Evolutionary conservation across 2,113 vertebrate species (phyloP).

Genomic region (Potamarius usumacintae): DNA sequence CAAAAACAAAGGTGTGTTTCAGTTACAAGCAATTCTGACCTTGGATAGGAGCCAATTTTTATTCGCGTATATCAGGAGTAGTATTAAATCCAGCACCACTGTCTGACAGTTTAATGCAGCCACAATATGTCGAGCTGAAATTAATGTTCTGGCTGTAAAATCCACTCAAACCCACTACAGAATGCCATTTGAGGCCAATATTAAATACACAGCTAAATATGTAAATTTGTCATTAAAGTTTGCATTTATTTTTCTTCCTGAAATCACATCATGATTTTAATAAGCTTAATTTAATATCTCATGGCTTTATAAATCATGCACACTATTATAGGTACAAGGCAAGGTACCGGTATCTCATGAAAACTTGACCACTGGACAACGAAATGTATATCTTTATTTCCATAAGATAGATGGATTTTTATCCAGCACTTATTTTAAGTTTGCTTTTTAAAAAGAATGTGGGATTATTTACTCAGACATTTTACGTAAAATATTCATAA

Average conservation of each 20-base stretch:
- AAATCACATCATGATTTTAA: neutral
- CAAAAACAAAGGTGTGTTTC: neutral
- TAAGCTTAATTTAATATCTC: too few relatives aligned
- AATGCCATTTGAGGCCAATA: neutral
- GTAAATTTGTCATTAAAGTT: neutral
- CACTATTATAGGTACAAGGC: too few relatives aligned
- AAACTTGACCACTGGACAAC: too few relatives aligned
- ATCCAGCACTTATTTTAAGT: too few relatives aligned
- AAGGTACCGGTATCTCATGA: too few relatives aligned
- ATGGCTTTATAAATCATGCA: too few relatives aligned
- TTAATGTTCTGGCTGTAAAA: neutral
- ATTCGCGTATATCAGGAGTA: neutral
- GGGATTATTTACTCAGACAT: too few relatives aligned
- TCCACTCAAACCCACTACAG: neutral
- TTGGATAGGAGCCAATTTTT: neutral
- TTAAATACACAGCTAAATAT: neutral
- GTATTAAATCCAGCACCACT: neutral
- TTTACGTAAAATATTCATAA: too few relatives aligned
- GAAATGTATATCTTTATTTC: too few relatives aligned
- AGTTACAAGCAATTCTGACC: neutral
- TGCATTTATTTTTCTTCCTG: neutral
- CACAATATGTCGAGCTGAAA: neutral
- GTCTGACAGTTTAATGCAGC: neutral
- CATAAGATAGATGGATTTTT: too few relatives aligned
- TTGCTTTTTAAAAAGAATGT: too few relatives aligned